Evolutionary conservation across 2,113 vertebrate species (phyloP), one percentile per base, ranked within the genome.

Genomic region (Pitta sordida): DNA sequence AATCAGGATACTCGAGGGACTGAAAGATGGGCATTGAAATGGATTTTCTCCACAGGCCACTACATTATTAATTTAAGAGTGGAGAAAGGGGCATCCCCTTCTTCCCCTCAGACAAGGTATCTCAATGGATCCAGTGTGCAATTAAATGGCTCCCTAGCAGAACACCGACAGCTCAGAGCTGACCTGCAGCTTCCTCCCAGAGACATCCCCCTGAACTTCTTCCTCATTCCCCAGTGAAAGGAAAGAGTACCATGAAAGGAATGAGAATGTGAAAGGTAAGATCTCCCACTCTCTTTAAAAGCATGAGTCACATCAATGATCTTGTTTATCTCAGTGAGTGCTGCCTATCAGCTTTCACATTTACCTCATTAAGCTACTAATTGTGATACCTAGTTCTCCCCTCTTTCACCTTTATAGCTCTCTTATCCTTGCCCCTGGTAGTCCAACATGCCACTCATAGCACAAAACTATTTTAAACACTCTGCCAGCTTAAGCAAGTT

Each of bases 1-100:
- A 88, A 96, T 95, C 92, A 93, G 78, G 55, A 86, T 81, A 69
- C 79, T 65, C 93, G 76, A 83, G 95, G 71, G 94, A 96, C 43
- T 70, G 67, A 74, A 94, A 88, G 70, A 95, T 87, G 70, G 87
- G 84, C 55, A 85, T 17, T 32, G 37, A 87, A 94, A 90, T 88
- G 71, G 83, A 95, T 96, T 94, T 93, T 94, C 93, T 92, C 62
- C 46, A 64, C 51, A 94, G 86, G 93, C 85, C 74, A 85, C 75
- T 85, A 59, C 34, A 89, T 93, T 77, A 96, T 91, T 91, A 94
- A 85, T 95, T 92, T 91, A 91, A 69, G 70, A 63, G 39, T 63
- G 46, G 63, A 81, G 82, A 82, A 62, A 53, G 51, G 51, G 46
- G 46, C 82, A 83, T 85, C 71, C 63, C 83, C 46, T 89, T 24